A percentile compares a stretch with the other conserved stretches of the same genome.
Conservation (phyloP, 2,888 invertebrate genomes). For the Ectemnius lituratus region DNA sequence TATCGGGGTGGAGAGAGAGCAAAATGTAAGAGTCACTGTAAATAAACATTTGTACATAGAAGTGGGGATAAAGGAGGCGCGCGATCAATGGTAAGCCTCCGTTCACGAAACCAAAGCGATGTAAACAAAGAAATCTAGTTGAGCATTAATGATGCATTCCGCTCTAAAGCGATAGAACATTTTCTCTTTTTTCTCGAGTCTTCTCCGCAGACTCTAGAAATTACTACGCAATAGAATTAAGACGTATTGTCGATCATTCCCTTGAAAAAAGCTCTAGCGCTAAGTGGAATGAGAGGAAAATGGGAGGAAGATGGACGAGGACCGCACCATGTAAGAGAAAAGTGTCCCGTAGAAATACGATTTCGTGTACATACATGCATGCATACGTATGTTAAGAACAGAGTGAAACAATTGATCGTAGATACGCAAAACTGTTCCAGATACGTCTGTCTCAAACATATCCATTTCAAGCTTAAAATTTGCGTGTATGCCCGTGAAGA, state of each 20-base stretch:
- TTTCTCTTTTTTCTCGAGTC: constrained; percentile 38
- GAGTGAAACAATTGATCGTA: constrained; percentile 25
- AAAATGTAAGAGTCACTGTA: not conserved
- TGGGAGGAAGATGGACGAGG: not conserved
- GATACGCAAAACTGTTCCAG: constrained; percentile 8
- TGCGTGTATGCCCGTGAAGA: constrained; percentile 13
- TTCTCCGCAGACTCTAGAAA: constrained; percentile 66
- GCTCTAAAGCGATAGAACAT: constrained; percentile 11
- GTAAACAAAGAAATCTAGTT: too few species aligned
- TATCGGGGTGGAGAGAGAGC: not conserved
- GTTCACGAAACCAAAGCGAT: too few species aligned
- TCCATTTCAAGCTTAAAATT: constrained; percentile 24
- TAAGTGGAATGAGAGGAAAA: not conserved
- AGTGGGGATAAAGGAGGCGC: not conserved
- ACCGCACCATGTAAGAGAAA: not conserved
- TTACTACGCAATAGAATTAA: constrained; percentile 55
- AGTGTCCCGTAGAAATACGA: constrained; percentile 6
- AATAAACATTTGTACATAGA: constrained; percentile 1
- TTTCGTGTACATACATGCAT: constrained; percentile 20
- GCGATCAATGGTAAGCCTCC: too few species aligned
- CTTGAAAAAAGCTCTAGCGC: constrained; percentile 4
- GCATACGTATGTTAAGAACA: constrained; percentile 6
- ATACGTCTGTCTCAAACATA: constrained; percentile 40
- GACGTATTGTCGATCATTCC: constrained; percentile 22
- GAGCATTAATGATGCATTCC: too few species aligned